phyloP scores from a whole-genome alignment of 2,888 invertebrate genomes.

The Cantharis lateralis region DNA sequence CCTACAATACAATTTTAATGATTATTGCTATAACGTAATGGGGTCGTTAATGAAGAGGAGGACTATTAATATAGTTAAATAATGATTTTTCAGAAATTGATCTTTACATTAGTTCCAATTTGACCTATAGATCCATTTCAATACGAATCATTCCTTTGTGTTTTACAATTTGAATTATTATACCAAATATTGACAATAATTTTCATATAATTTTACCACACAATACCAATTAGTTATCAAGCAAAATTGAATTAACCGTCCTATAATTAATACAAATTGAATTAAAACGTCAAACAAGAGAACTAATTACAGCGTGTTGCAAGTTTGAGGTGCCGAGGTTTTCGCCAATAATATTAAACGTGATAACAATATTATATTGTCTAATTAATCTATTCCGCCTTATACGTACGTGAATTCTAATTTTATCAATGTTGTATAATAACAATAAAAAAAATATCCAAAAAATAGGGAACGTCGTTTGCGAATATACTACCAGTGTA shows the following conservation, averaged over 20 bases:
- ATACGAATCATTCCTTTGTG: background rate
- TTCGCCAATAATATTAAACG: background rate
- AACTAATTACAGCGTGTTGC: constrained; percentile 2
- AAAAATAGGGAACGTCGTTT: too few relatives aligned
- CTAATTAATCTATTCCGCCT: background rate
- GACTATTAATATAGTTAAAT: background rate
- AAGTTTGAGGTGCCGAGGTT: background rate
- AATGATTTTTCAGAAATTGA: background rate
- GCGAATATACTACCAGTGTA: too few relatives aligned
- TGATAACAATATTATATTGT: background rate
- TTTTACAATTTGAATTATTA: background rate
- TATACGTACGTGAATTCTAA: background rate
- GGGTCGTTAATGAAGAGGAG: background rate
- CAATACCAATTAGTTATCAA: background rate
- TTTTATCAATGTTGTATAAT: background rate
- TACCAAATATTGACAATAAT: background rate
- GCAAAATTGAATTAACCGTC: background rate
- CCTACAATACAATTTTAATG: background rate
- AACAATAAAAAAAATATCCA: background rate
- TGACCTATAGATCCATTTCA: background rate
- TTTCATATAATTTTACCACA: background rate
- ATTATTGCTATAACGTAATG: background rate
- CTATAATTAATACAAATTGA: background rate
- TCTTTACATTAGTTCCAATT: background rate
- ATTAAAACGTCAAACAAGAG: background rate